Evolutionary conservation across 2,113 vertebrate species (phyloP), one percentile per base, ranked within the genome.

Genomic region (Sinocyclocheilus anophthalmus): DNA sequence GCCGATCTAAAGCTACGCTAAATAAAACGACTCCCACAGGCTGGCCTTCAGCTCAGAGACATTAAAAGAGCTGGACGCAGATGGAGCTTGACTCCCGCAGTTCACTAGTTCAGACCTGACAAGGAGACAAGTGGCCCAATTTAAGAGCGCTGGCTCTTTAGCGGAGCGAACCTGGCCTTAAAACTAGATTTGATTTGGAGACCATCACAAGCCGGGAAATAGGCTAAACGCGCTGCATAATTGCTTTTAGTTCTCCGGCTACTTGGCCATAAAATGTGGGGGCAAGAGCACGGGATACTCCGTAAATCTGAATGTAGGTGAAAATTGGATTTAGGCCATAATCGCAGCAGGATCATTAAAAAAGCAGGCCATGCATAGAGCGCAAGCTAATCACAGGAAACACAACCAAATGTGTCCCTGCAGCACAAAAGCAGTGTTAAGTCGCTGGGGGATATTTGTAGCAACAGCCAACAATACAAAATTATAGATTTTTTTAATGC

Each of bases 41-140:
- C 26, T 7, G 2, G 65, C 59, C 11, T 16, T 67, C 65, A 16
- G 65, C 26, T 30, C 2, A 14, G 76, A 39, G 22, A 37, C 55
- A 79, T 59, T 79, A 57, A 13, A 78, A 12, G 11, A 79, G 33
- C 53, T 0, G 3, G 11, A 65, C 30, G 24, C 20, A 30, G 73
- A 57, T 37, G 18, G 57, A 45, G 59, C 84, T 55, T 6, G 4
- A 1, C n/a, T 37, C 84, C 81, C 55, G 67, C 67, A n/a, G 88
- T 89, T 89, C 88, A 89, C 33, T 67, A 86, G 87, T 89, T 89
- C 87, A 89, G 42, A 65, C 26, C 86, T 89, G 88, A 88, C 88
- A 88, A 45, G 37, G 82, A 88, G 88, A 89, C 86, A 61, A 89
- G 88, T 88, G 76, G 81, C 84, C 84, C 84, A 84, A 89, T 88